phyloP scores from a whole-genome alignment of 2,113 vertebrate genomes.

The Oceanites oceanicus region DNA sequence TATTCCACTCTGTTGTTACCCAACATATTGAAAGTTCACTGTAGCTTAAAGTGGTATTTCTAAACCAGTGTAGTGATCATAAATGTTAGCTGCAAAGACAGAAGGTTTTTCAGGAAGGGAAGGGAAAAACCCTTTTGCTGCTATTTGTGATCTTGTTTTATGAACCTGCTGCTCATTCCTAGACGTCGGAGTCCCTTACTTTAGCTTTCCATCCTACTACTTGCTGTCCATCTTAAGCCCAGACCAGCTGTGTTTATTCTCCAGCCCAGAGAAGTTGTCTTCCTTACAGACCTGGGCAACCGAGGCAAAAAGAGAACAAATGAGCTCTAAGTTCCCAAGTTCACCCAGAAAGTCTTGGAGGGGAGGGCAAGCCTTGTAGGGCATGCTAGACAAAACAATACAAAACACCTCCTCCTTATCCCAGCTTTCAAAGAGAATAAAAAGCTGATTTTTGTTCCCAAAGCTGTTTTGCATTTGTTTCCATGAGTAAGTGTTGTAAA shows the following conservation, averaged over 20 bases:
- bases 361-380: background rate
- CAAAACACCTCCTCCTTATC: background rate
- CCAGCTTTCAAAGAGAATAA: background rate
- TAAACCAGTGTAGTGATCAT: background rate
- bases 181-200: background rate
- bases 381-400: background rate
- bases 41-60: background rate
- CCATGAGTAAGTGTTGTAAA: background rate
- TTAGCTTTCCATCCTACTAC: background rate
- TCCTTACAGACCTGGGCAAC: background rate
- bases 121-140: background rate
- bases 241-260: background rate
- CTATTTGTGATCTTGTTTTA: background rate
- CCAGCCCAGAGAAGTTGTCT: background rate
- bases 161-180: background rate
- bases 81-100: background rate
- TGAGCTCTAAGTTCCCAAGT: background rate
- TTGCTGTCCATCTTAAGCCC: background rate
- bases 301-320: background rate
- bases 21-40: background rate
- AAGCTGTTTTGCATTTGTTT: background rate
- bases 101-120: background rate
- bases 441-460: background rate
- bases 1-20: background rate
- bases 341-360: background rate